Percentiles rank a stretch among this genome's conserved stretches.
phyloP scores from a whole-genome alignment of 2,113 vertebrate genomes.

The Pseudopipra pipra region DNA sequence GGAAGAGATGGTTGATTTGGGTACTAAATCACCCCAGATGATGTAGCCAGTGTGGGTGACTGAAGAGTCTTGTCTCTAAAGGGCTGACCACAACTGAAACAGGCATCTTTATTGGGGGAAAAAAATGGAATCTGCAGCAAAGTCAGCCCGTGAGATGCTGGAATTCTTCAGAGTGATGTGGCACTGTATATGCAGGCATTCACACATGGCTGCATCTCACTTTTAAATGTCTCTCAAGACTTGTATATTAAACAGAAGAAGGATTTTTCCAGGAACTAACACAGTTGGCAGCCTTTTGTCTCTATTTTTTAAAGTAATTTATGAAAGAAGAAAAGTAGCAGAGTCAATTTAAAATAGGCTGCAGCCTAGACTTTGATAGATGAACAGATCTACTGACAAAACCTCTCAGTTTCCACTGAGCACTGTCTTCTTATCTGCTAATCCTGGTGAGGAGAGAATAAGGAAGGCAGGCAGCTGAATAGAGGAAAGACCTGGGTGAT shows the following conservation, averaged over 20 bases:
- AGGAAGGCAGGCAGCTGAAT: not conserved
- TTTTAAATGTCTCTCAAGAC: slow-evolving; percentile 45
- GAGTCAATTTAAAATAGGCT: slow-evolving; percentile 55
- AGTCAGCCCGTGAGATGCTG: not conserved
- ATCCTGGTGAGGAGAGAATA: not conserved
- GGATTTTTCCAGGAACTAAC: slow-evolving; percentile 49
- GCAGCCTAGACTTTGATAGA: slow-evolving; percentile 59
- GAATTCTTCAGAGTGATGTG: not conserved
- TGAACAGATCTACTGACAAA: slow-evolving; percentile 53
- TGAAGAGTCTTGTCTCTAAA: not conserved
- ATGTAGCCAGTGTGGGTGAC: not conserved
- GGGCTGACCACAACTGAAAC: not conserved
- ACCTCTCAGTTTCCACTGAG: slow-evolving; percentile 38
- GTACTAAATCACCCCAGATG: not conserved
- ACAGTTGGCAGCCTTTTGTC: slow-evolving; percentile 52
- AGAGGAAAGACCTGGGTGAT: not conserved
- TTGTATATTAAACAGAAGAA: slow-evolving; percentile 44
- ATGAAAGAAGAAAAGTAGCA: slow-evolving; percentile 34
- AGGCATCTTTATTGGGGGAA: not conserved
- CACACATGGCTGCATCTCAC: slow-evolving; percentile 40
- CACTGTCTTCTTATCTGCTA: slow-evolving; percentile 45
- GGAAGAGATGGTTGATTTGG: not conserved
- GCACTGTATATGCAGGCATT: not conserved
- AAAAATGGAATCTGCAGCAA: not conserved
- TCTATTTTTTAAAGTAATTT: slow-evolving; percentile 59